phyloP scores from a whole-genome alignment of 2,888 invertebrate genomes.

The Acanthosepion lycidas region DNA sequence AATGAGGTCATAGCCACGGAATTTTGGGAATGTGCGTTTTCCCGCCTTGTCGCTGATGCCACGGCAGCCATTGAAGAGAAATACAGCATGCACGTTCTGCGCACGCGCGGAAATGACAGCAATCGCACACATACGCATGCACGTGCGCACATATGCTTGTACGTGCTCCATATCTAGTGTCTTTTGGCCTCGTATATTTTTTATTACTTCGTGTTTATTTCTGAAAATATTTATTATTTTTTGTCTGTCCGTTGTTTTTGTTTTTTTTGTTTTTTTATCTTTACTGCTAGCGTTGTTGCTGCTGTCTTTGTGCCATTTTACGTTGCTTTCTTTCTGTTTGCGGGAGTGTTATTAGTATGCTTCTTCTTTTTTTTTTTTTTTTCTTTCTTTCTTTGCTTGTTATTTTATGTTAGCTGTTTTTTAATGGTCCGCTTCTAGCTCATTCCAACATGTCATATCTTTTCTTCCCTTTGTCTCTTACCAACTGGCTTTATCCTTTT shows the following conservation, averaged over 20 bases:
- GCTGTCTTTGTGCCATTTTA: background rate
- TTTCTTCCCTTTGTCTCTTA: background rate
- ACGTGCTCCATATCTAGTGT: constrained; percentile 24
- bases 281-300: background rate
- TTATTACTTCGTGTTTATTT: no score
- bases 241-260: no score
- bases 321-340: background rate
- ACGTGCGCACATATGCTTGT: background rate
- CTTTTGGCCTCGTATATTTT: background rate
- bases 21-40: background rate
- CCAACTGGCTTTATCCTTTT: background rate
- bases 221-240: no score
- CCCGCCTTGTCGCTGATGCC: constrained; percentile 5
- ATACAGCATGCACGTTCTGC: background rate
- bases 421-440: background rate
- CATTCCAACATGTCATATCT: constrained; percentile 15
- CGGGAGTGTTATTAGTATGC: background rate
- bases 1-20: constrained; percentile 33
- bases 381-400: background rate
- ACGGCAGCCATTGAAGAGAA: background rate
- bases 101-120: background rate
- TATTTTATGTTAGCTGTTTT: background rate
- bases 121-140: background rate
- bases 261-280: no score
- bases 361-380: no score